Evolutionary conservation across 2,888 invertebrate species (phyloP), one percentile per base, ranked within the genome.

Genomic region (Pegoplata infirma): DNA sequence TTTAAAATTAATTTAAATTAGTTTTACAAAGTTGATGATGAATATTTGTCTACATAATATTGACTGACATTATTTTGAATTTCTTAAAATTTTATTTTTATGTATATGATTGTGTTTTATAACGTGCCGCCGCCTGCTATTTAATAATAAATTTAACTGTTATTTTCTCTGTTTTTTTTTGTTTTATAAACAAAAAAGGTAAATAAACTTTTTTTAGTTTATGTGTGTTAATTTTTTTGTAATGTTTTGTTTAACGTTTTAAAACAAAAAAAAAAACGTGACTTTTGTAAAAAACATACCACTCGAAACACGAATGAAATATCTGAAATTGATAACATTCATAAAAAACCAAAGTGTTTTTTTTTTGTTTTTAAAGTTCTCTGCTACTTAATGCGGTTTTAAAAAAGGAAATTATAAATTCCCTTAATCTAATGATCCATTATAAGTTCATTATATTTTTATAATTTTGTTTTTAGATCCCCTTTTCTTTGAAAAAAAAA

Each of bases 341-440:
- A n/a, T n/a, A n/a, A n/a, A n/a, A n/a, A n/a, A n/a, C n/a, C n/a
- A n/a, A n/a, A n/a, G n/a, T n/a, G n/a, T n/a, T n/a, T n/a, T n/a
- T n/a, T n/a, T n/a, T n/a, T n/a, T n/a, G n/a, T n/a, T n/a, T n/a
- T n/a, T n/a, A n/a, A n/a, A n/a, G n/a, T n/a, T n/a, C n/a, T 32
- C 12, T 32, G 32, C 32, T 32, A 10, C 32, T 10, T 10, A 32
- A 32, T 32, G 49, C 12, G 44, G 6, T 46, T 67, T n/a, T 36
- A 66, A 46, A 10, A 67, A 67, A 63, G 72, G 76, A 77, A 77
- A 72, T 76, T 72, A 67, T 72, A 76, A 72, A 76, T 77, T 77
- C 76, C 67, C 72, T 72, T 77, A 77, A 77, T 77, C 67, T 77
- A 77, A 77, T 72, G 76, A 77, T 67, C 72, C 67, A 77, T 77